Evolutionary conservation across 2,888 invertebrate genomes (phyloP).

Genomic region (Artemia sinica): DNA sequence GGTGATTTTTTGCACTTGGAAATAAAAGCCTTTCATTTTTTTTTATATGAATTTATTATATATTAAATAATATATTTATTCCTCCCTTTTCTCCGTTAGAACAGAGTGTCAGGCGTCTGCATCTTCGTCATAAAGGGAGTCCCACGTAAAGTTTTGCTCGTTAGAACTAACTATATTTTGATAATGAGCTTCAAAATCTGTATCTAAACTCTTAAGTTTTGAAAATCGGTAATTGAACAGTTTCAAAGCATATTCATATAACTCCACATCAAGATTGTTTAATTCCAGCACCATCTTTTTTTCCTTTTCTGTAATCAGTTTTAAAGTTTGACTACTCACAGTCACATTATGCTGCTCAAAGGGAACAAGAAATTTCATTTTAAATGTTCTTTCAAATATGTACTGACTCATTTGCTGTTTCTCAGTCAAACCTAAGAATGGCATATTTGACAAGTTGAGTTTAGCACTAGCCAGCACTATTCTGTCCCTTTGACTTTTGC

Average conservation of each 20-base stretch:
- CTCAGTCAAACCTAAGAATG: conserved; percentile 93
- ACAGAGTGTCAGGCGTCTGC: too few species aligned
- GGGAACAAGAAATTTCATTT: conserved; percentile 67
- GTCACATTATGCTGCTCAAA: conserved; percentile 86
- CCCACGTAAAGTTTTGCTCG: neutral
- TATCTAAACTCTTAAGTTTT: conserved; percentile 56
- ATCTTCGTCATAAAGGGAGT: neutral
- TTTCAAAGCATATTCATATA: conserved; percentile 80
- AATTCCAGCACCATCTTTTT: conserved; percentile 54
- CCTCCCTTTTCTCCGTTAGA: too few species aligned
- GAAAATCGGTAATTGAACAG: conserved; percentile 60
- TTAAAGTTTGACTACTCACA: conserved; percentile 61
- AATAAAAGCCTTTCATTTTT: too few species aligned
- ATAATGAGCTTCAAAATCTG: conserved; percentile 58
- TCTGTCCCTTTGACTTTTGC: conserved; percentile 47
- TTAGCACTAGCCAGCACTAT: conserved; percentile 89
- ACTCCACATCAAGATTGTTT: conserved; percentile 74
- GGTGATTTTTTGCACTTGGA: too few species aligned
- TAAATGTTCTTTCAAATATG: conserved; percentile 84
- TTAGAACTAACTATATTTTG: conserved; percentile 1
- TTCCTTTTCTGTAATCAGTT: conserved; percentile 53
- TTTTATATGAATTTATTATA: too few species aligned
- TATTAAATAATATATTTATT: too few species aligned
- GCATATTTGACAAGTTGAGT: conserved; percentile 79
- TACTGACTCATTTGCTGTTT: conserved; percentile 74